Evolutionary conservation across 1,140 invertebrate species (phyloP).

Genomic region (Atta colombica): DNA sequence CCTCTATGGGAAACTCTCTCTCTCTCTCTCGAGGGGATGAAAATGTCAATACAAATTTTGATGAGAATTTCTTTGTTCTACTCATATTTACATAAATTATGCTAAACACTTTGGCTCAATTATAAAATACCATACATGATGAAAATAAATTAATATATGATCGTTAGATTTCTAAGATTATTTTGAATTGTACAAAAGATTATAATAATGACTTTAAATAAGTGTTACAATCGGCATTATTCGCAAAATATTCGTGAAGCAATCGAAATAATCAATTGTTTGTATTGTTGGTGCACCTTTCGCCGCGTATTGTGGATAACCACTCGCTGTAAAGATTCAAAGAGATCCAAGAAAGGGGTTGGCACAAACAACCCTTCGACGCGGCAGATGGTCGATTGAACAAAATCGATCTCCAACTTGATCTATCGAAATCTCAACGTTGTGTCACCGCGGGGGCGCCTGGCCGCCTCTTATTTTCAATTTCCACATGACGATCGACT

Average conservation of each 20-base stretch:
- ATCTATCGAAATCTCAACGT: constrained; percentile 53
- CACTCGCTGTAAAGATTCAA: constrained; percentile 58
- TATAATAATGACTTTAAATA: constrained; percentile 25
- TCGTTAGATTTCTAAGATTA: too few species aligned
- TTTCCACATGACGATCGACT: constrained; percentile 33
- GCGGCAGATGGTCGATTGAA: constrained; percentile 67
- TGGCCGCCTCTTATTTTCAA: constrained; percentile 34
- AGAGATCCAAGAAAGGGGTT: constrained; percentile 55
- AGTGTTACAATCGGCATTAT: neutral
- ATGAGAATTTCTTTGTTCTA: constrained; percentile 42
- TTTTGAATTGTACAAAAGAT: neutral
- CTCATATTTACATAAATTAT: constrained; percentile 52
- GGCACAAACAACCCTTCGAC: constrained; percentile 42
- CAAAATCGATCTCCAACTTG: constrained; percentile 57
- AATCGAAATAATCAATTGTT: constrained; percentile 57
- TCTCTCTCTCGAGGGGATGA: neutral
- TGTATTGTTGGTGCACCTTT: constrained; percentile 60
- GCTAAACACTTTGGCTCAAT: too few species aligned
- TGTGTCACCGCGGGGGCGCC: constrained; percentile 36
- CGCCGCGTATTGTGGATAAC: constrained; percentile 64
- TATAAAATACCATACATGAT: too few species aligned
- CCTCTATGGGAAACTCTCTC: constrained; percentile 52
- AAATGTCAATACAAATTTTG: constrained; percentile 36
- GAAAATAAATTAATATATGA: too few species aligned
- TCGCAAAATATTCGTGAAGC: constrained; percentile 42